A percentile compares a stretch with the other conserved stretches of the same genome.
Conservation (phyloP, 2,113 vertebrate species). For the Odontesthes bonariensis region DNA sequence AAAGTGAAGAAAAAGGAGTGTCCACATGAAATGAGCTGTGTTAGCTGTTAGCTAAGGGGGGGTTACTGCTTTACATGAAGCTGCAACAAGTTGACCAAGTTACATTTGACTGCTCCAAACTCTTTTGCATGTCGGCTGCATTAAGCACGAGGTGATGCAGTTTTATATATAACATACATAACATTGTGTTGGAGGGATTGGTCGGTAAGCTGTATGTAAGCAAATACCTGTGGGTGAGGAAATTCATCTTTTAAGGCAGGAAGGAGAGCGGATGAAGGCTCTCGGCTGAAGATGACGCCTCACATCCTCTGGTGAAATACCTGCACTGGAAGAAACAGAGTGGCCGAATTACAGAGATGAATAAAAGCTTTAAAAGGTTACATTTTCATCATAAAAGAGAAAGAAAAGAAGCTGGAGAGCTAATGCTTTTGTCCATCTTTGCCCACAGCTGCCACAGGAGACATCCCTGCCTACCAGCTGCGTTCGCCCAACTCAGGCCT, state of each 20-base stretch:
- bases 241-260: conserved; percentile 7
- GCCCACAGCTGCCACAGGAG: conserved; percentile 90
- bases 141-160: too few relatives aligned
- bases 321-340: too few relatives aligned
- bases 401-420: background rate
- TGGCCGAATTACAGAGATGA: too few relatives aligned
- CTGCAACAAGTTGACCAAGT: too few relatives aligned
- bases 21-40: background rate
- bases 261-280: conserved; percentile 3
- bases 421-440: background rate
- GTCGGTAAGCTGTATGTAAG: background rate
- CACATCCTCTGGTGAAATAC: conserved; percentile 13
- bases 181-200: too few relatives aligned
- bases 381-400: too few relatives aligned
- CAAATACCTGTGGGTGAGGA: conserved; percentile 24
- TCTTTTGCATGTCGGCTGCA: too few relatives aligned
- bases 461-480: conserved; percentile 95
- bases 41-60: background rate
- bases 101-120: too few relatives aligned
- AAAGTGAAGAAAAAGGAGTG: background rate
- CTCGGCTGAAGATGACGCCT: background rate
- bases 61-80: background rate
- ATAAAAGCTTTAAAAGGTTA: too few relatives aligned
- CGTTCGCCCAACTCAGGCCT: conserved; percentile 89
- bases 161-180: too few relatives aligned